These are phyloP conservation scores for Harpagifer antarcticus DNA, from an alignment of 2,797 vertebrate species.

Conservation along the genomic window DNA sequence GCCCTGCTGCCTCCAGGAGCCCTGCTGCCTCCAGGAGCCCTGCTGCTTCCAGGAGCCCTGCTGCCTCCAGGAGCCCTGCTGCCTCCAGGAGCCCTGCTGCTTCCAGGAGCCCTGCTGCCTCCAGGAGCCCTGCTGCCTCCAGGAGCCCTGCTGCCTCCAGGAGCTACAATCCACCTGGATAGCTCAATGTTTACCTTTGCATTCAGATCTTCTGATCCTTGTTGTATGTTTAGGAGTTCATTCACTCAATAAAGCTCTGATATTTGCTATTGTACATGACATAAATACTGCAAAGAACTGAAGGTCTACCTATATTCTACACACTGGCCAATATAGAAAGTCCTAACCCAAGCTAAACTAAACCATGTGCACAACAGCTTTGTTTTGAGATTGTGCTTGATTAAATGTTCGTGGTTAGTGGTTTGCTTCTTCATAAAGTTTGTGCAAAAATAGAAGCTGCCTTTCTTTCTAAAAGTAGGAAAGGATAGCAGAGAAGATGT, in stretches of 20 bases:
- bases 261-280: conserved; percentile 9
- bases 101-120: too few species aligned
- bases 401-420: conserved; percentile 9
- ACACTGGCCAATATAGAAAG: conserved; percentile 2
- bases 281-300: not conserved
- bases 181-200: conserved; percentile 15
- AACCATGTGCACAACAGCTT: conserved; percentile 13
- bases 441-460: conserved; percentile 26
- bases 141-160: conserved; percentile 5
- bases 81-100: too few species aligned
- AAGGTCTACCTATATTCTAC: not conserved
- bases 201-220: conserved; percentile 5
- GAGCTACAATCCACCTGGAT: not conserved
- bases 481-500: conserved; percentile 30
- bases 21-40: too few species aligned
- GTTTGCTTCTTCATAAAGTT: conserved; percentile 29
- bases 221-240: not conserved
- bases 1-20: too few species aligned
- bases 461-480: conserved; percentile 23
- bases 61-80: too few species aligned
- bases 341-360: conserved; percentile 13
- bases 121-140: too few species aligned
- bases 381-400: conserved; percentile 25
- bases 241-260: not conserved
- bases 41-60: too few species aligned